phyloP scores from a whole-genome alignment of 2,888 invertebrate genomes.

The Tetranychus truncatus region DNA sequence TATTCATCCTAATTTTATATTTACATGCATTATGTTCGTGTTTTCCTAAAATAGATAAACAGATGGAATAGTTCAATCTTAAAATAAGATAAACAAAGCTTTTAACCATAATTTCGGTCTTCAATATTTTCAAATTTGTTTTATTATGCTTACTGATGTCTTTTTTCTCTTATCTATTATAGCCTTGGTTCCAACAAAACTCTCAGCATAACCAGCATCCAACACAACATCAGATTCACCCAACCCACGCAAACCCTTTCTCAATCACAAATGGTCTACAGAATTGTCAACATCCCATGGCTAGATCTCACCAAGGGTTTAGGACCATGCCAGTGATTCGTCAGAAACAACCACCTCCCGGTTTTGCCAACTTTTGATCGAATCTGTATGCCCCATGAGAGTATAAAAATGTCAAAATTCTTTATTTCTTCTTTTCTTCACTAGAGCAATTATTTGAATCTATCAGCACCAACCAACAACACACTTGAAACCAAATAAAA shows the following conservation, averaged over 20 bases:
- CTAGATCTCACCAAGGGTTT: background rate
- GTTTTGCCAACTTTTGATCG: constrained; percentile 4
- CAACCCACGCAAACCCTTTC: background rate
- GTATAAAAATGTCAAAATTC: background rate
- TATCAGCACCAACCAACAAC: background rate
- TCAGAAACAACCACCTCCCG: constrained; percentile 8
- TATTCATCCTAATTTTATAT: no score
- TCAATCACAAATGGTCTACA: background rate
- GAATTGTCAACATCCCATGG: background rate
- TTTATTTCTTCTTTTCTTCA: background rate
- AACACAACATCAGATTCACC: constrained; percentile 4
- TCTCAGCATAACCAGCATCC: background rate
- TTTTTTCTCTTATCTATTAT: background rate
- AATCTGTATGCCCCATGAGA: background rate
- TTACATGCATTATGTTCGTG: no score
- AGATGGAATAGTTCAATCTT: no score
- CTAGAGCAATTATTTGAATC: background rate
- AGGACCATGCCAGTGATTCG: background rate
- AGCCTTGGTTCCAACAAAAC: constrained; percentile 9
- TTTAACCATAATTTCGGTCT: background rate
- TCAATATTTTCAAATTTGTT: background rate
- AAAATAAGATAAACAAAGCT: no score
- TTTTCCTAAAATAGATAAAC: no score
- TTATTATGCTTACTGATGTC: background rate
- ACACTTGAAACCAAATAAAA: background rate